These are phyloP conservation scores for Quadroppia sp. DNA, from an alignment of 2,888 invertebrate genomes.

Conservation along the genomic window DNA sequence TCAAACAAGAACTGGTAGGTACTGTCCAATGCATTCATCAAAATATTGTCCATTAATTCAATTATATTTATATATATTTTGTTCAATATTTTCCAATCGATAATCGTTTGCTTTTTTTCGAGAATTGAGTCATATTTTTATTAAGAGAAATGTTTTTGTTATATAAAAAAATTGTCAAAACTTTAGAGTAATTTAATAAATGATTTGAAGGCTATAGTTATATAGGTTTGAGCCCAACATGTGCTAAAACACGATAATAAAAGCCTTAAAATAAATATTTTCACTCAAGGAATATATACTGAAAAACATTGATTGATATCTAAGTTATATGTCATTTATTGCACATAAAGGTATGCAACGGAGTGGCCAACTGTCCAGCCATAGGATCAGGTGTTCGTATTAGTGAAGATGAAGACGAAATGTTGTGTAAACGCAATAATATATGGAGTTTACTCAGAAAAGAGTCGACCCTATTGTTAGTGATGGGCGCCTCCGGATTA, in stretches of 20 bases:
- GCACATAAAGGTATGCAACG: conserved; percentile 63
- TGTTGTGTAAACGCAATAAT: not conserved
- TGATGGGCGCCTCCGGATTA: not conserved
- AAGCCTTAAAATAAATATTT: not conserved
- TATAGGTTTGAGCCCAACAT: not conserved
- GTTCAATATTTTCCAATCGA: not conserved
- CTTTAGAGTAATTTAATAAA: not conserved
- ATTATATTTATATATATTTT: not conserved
- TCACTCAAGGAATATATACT: too few species aligned
- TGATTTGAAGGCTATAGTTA: not conserved
- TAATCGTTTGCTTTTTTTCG: not conserved
- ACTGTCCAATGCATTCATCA: not conserved
- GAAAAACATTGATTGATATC: not conserved
- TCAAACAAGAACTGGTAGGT: conserved; percentile 68
- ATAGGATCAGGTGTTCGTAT: not conserved
- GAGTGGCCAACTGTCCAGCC: conserved; percentile 68
- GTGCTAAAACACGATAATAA: conserved; percentile 5
- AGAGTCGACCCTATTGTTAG: not conserved
- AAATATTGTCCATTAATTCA: not conserved
- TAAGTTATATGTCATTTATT: not conserved
- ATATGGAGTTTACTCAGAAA: not conserved
- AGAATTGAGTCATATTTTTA: not conserved
- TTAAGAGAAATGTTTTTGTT: not conserved
- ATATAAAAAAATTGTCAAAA: not conserved
- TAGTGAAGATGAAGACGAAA: not conserved